A percentile compares a stretch with the other conserved stretches of the same genome.
Conservation (phyloP, 2,797 vertebrate species). For the Siniperca obscura region DNA sequence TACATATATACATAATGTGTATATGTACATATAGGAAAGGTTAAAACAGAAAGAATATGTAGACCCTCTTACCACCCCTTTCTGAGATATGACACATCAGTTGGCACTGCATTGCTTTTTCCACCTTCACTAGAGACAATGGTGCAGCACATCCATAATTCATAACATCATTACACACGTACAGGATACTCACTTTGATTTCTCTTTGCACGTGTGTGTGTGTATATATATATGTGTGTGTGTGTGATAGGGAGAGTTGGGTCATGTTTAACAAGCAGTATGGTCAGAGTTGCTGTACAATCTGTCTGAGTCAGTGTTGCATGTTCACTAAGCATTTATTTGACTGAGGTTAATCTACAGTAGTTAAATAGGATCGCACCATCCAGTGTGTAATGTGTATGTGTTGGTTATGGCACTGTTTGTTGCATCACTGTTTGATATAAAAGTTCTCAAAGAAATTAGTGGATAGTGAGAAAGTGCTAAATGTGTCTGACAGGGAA, state of each 20-base stretch:
- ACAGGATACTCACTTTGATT: constrained; percentile 60
- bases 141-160: constrained; percentile 79
- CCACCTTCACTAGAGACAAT: constrained; percentile 67
- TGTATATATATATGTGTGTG: constrained; percentile 14
- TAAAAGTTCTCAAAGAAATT: constrained; percentile 25
- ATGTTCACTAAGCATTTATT: constrained; percentile 42
- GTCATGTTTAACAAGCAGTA: constrained; percentile 51
- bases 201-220: constrained; percentile 16
- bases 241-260: neutral
- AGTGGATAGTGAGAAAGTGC: neutral
- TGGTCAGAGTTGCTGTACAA: constrained; percentile 38
- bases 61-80: neutral
- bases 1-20: neutral
- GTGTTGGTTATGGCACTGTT: neutral
- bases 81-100: constrained; percentile 49
- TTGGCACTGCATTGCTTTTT: constrained; percentile 55
- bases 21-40: neutral
- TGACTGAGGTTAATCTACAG: constrained; percentile 45
- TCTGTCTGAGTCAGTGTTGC: constrained; percentile 50
- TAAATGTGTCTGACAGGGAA: constrained; percentile 13
- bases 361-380: constrained; percentile 40
- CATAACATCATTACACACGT: constrained; percentile 71
- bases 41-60: neutral
- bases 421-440: constrained; percentile 21
- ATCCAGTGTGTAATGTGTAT: neutral